Evolutionary conservation across 2,888 invertebrate genomes (phyloP), one percentile per base, ranked within the genome.

Genomic region (Drosophila acutilabella): DNA sequence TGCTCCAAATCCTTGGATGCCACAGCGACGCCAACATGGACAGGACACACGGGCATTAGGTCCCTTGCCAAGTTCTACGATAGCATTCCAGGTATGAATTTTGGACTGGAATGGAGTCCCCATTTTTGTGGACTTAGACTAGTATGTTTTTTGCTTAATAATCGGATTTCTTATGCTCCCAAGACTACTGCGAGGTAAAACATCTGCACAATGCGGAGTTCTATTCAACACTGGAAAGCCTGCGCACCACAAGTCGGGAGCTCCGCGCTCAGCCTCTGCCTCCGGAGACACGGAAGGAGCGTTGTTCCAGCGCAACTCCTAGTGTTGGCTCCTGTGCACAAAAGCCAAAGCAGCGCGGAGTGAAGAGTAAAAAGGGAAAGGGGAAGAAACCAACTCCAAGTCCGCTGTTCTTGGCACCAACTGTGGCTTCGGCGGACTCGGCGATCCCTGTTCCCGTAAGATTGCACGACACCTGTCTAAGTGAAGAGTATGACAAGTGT

Each of bases 201-300:
- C 96, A 96, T 92, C 92, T 96, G 74, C 94, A 96, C 0, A 95
- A 95, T 68, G 94, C 94, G 64, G 96, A 97, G 83, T 96, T 96
- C 91, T 95, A 96, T 89, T 94, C 94, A 13, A 95, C 95, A 38
- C 90, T 97, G 54, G 95, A 95, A 90, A 94, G 81, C 2, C 78
- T 92, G 20, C 89, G 89, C 16, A 81, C 82, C n/a, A 91, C 90
- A 26, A 91, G 91, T 48, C 87, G 83, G 14, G 81, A 91, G 44
- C 66, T 91, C 10, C 86, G 90, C 23, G 71, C 86, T 4, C 88
- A 82, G 52, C 51, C 81, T 1, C 30, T 53, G 44, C 52, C 82
- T 1, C 26, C 59, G 10, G 56, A 36, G 13, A n/a, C 40, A 11
- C 38, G 23, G 10, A 71, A 60, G 18, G 72, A 85, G 61, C 54